Percentiles rank a stretch among this genome's conserved stretches.
phyloP scores from a whole-genome alignment of 1,140 invertebrate genomes.

The Pseudomyrmex pallidus region DNA sequence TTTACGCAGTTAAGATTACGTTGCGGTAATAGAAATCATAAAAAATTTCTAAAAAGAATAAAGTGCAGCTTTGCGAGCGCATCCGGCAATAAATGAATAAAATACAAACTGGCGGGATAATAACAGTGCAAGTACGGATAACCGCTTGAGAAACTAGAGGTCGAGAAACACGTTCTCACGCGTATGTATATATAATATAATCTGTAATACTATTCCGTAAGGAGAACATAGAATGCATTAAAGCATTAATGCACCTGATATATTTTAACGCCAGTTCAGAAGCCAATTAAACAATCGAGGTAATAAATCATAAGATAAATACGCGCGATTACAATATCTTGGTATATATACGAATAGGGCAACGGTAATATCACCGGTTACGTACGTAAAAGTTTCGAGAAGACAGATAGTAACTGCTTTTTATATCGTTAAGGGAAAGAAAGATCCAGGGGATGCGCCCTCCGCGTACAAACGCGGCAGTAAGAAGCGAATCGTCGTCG shows the following conservation, averaged over 20 bases:
- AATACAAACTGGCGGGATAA: background rate
- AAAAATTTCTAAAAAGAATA: slow-evolving; percentile 1
- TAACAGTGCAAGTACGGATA: background rate
- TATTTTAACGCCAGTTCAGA: background rate
- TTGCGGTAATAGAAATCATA: background rate
- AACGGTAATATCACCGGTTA: background rate
- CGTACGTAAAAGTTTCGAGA: background rate
- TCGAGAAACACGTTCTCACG: background rate
- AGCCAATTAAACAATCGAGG: background rate
- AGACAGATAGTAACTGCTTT: slow-evolving; percentile 20
- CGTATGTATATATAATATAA: no score
- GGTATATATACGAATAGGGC: background rate
- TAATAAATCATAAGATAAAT: background rate
- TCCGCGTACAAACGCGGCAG: slow-evolving; percentile 2
- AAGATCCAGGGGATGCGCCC: background rate
- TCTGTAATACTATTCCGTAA: no score
- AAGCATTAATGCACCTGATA: background rate
- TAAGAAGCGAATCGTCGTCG: slow-evolving; percentile 67
- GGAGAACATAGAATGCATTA: background rate
- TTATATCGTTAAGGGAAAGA: slow-evolving; percentile 18
- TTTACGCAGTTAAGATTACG: no score
- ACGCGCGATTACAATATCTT: background rate
- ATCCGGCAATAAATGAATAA: slow-evolving; percentile 10
- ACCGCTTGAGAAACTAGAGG: background rate
- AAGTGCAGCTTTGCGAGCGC: background rate